These are phyloP conservation scores for Ptychadena robeensis DNA, from an alignment of 2,797 vertebrate genomes.

Conservation along the genomic window DNA sequence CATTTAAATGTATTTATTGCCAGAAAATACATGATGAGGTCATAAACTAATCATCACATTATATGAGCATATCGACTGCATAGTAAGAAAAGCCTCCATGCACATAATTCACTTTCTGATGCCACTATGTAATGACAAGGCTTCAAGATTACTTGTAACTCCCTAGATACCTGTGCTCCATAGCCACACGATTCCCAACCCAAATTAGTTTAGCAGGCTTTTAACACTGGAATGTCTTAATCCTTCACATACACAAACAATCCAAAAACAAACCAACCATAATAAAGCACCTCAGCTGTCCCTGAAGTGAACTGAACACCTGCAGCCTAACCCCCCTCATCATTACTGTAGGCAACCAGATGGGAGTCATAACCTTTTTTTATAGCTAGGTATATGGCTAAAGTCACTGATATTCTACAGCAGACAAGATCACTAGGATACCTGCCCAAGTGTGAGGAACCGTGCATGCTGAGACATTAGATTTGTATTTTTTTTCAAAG, in stretches of 20 bases:
- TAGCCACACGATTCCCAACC: neutral
- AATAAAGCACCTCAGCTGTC: conserved; percentile 18
- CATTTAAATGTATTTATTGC: no score
- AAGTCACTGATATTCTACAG: neutral
- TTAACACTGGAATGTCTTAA: conserved; percentile 50
- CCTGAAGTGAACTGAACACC: no score
- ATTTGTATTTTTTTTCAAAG: neutral
- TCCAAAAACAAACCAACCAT: neutral
- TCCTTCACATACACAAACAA: conserved; percentile 44
- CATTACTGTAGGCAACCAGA: conserved; percentile 44
- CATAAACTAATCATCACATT: no score
- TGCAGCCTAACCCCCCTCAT: no score
- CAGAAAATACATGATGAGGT: no score
- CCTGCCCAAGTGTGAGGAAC: conserved; percentile 10
- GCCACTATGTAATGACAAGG: neutral
- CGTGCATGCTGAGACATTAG: neutral
- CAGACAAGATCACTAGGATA: conserved; percentile 2
- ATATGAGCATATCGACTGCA: no score
- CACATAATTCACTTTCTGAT: neutral
- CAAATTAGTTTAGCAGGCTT: conserved; percentile 17
- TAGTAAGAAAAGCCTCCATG: no score
- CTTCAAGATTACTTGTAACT: neutral
- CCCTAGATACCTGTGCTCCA: neutral
- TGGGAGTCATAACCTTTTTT: conserved; percentile 52
- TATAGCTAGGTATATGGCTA: conserved; percentile 20